Conservation (phyloP, 2,797 vertebrate species). For the Luscinia luscinia region DNA sequence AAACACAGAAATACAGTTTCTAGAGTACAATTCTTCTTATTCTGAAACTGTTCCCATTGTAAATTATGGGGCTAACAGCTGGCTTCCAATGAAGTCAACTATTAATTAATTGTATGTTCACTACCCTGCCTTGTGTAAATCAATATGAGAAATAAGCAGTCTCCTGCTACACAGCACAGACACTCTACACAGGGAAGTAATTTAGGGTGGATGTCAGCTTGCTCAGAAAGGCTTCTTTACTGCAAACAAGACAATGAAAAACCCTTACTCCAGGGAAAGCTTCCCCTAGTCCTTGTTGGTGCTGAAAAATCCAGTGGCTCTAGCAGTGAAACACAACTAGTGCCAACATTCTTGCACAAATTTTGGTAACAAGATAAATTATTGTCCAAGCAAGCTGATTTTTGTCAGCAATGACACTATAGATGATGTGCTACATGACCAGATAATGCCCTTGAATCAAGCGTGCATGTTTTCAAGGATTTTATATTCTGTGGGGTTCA, state of each 20-base stretch:
- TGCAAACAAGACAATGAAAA: constrained; percentile 59
- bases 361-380: neutral
- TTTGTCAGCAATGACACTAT: neutral
- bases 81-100: constrained; percentile 81
- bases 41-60: constrained; percentile 69
- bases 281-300: neutral
- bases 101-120: constrained; percentile 85
- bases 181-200: constrained; percentile 73
- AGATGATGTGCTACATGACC: neutral
- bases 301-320: neutral
- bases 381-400: neutral
- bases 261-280: neutral
- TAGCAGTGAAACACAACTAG: neutral
- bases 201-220: constrained; percentile 77
- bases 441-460: neutral
- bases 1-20: constrained; percentile 75
- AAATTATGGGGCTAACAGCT: constrained; percentile 83
- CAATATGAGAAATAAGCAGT: constrained; percentile 80
- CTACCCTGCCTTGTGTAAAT: constrained; percentile 80
- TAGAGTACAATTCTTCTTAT: constrained; percentile 70
- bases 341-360: neutral
- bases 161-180: constrained; percentile 68
- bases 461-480: neutral
- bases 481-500: neutral
- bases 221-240: constrained; percentile 69